These are phyloP conservation scores for Ischnura elegans DNA, from an alignment of 2,888 invertebrate genomes.

Conservation along the genomic window DNA sequence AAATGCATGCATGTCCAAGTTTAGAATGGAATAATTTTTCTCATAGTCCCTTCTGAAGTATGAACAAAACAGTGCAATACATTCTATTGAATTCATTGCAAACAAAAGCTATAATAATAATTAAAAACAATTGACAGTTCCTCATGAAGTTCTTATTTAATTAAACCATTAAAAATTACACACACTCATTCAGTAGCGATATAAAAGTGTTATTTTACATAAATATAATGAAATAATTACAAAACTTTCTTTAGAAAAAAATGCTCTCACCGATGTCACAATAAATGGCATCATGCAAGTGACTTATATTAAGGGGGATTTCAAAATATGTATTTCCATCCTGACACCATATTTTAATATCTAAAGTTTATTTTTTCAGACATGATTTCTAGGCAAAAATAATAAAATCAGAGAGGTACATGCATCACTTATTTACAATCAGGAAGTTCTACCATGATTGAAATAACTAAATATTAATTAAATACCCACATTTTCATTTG, in stretches of 20 bases:
- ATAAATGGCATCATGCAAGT: conserved; percentile 43
- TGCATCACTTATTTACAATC: conserved; percentile 28
- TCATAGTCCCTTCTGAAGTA: no score
- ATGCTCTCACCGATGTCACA: conserved; percentile 45
- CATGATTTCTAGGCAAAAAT: neutral
- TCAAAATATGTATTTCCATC: conserved; percentile 41
- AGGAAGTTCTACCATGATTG: neutral
- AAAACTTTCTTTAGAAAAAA: conserved; percentile 55
- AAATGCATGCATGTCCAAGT: no score
- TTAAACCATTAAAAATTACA: conserved; percentile 61
- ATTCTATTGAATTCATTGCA: no score
- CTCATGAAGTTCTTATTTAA: conserved; percentile 54
- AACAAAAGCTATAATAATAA: no score
- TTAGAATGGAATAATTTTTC: no score
- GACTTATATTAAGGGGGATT: conserved; percentile 59
- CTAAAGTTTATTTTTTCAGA: conserved; percentile 10
- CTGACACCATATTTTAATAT: conserved; percentile 45
- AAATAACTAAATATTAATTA: conserved; percentile 42
- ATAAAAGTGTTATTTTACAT: conserved; percentile 65
- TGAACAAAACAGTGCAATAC: no score
- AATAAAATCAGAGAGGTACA: neutral
- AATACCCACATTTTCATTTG: conserved; percentile 62
- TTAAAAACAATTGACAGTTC: neutral
- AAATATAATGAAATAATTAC: conserved; percentile 66
- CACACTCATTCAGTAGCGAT: conserved; percentile 60